Percentiles rank a stretch among this genome's conserved stretches.
phyloP scores from a whole-genome alignment of 2,113 vertebrate genomes.

The Ceratotherium simum region DNA sequence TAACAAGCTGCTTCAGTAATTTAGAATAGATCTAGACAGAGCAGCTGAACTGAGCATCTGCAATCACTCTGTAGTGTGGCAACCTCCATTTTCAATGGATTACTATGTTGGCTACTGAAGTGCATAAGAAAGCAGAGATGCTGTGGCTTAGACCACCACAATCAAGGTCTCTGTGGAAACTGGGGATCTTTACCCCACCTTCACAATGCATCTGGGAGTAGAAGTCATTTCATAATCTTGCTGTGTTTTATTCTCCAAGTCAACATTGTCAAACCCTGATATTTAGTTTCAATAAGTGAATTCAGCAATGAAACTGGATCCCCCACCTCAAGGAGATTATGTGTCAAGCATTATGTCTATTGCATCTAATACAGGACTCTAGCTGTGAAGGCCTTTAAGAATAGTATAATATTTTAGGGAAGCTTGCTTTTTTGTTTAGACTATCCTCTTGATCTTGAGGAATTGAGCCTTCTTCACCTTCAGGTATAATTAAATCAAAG shows the following conservation, averaged over 20 bases:
- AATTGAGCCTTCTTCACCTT: constrained; percentile 24
- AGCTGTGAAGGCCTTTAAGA: not conserved
- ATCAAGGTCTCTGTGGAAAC: constrained; percentile 11
- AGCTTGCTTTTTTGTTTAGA: not conserved
- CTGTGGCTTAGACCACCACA: not conserved
- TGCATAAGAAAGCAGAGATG: not conserved
- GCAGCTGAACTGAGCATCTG: not conserved
- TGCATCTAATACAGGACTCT: not conserved
- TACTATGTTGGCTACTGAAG: not conserved
- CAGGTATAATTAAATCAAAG: constrained; percentile 44
- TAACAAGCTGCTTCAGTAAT: not conserved
- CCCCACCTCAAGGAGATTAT: constrained; percentile 5
- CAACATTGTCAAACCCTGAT: not conserved
- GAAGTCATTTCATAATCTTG: not conserved
- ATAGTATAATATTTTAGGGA: not conserved
- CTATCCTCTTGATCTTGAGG: not conserved
- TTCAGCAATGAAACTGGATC: constrained; percentile 21
- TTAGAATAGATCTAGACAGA: not conserved
- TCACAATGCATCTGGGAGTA: constrained; percentile 25
- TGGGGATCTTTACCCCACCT: not conserved
- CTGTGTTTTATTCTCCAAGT: constrained; percentile 13
- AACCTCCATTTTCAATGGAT: not conserved
- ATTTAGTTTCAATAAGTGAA: constrained; percentile 39
- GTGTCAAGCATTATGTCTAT: not conserved
- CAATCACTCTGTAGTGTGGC: not conserved